Conservation (phyloP, 2,888 invertebrate genomes). For the Drosophila mayaguana region DNA sequence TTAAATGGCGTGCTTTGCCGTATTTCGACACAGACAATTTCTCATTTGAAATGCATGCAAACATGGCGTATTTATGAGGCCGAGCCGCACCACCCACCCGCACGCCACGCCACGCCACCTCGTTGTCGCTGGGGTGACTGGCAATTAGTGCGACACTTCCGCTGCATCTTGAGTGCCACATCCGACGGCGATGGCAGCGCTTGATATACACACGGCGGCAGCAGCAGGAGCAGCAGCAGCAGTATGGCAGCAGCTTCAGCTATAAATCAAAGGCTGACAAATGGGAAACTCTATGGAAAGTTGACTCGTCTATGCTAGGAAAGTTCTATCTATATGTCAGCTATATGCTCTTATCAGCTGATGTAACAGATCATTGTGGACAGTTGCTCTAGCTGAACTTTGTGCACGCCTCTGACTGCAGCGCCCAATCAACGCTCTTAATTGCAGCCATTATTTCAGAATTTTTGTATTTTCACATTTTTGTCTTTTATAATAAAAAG, state of each 20-base stretch:
- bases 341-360: slow-evolving; percentile 16
- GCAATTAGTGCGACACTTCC: slow-evolving; percentile 72
- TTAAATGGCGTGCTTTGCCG: slow-evolving; percentile 64
- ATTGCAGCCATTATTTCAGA: slow-evolving; percentile 57
- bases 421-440: slow-evolving; percentile 50
- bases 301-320: slow-evolving; percentile 1
- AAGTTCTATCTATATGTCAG: not conserved
- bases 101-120: not conserved
- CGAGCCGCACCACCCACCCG: slow-evolving; percentile 5
- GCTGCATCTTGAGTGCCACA: slow-evolving; percentile 68
- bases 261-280: slow-evolving; percentile 58
- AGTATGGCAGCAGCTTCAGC: slow-evolving; percentile 8
- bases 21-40: slow-evolving; percentile 67
- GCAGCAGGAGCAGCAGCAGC: no score
- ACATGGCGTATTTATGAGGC: slow-evolving; percentile 74
- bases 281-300: slow-evolving; percentile 9
- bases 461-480: slow-evolving; percentile 13
- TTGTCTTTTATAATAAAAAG: slow-evolving; percentile 20
- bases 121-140: slow-evolving; percentile 20
- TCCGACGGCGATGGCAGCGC: slow-evolving; percentile 47
- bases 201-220: slow-evolving; percentile 34
- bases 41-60: slow-evolving; percentile 78
- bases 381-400: slow-evolving; percentile 16
- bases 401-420: slow-evolving; percentile 6
- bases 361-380: slow-evolving; percentile 12